A percentile compares a stretch with the other conserved stretches of the same genome.
Conservation (phyloP, 2,888 invertebrate genomes). For the Lobophora halterata region DNA sequence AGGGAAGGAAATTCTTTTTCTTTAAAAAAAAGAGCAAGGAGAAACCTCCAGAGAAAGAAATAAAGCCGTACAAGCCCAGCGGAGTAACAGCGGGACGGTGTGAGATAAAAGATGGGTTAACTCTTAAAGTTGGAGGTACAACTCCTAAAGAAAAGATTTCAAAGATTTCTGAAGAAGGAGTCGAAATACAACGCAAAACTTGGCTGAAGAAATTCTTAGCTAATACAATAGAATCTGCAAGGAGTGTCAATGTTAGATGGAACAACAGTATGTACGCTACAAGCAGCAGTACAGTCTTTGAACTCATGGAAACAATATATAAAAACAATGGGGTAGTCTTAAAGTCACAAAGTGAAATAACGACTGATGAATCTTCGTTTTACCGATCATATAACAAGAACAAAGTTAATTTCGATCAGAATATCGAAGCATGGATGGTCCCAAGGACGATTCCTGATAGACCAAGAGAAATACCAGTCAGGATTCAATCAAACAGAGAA, state of each 20-base stretch:
- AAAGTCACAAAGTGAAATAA: constrained; percentile 53
- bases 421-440: constrained; percentile 68
- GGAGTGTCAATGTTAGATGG: constrained; percentile 61
- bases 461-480: constrained; percentile 27
- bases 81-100: constrained; percentile 61
- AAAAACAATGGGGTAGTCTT: constrained; percentile 48
- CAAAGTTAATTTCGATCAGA: constrained; percentile 49
- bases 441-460: constrained; percentile 46
- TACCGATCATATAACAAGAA: constrained; percentile 40
- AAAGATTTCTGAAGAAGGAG: constrained; percentile 32
- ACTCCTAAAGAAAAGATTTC: constrained; percentile 23
- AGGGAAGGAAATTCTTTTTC: constrained; percentile 56
- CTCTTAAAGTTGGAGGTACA: constrained; percentile 45
- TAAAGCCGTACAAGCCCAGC: constrained; percentile 41
- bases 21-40: constrained; percentile 50
- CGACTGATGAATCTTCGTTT: constrained; percentile 42
- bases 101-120: constrained; percentile 57
- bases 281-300: constrained; percentile 61
- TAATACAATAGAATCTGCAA: constrained; percentile 47
- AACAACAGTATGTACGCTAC: constrained; percentile 56
- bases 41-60: constrained; percentile 35
- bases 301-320: constrained; percentile 56
- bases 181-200: constrained; percentile 43
- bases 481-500: constrained; percentile 13
- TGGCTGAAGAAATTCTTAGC: constrained; percentile 57